phyloP scores from a whole-genome alignment of 2,888 invertebrate species.

The Selenia dentaria region DNA sequence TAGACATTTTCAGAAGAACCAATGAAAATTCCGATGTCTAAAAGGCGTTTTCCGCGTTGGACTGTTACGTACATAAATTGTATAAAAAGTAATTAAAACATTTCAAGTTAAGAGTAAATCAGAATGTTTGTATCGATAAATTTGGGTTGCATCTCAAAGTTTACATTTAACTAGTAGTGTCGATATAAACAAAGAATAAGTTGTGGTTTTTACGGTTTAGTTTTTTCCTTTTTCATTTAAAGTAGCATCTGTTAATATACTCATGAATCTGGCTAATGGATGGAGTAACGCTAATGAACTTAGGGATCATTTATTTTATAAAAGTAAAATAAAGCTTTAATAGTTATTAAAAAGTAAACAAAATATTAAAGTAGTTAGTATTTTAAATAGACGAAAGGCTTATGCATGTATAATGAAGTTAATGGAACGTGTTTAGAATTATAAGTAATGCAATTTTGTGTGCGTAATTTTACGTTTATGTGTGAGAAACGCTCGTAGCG shows the following conservation, averaged over 20 bases:
- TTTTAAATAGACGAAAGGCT: too few species aligned
- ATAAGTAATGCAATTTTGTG: too few species aligned
- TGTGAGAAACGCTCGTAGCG: too few species aligned
- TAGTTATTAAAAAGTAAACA: too few species aligned
- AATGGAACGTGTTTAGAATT: too few species aligned
- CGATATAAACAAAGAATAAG: constrained; percentile 26
- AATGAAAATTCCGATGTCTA: constrained; percentile 63
- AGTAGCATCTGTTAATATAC: constrained; percentile 12
- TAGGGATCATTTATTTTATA: constrained; percentile 1
- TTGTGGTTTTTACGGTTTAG: constrained; percentile 17
- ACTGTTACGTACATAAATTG: constrained; percentile 28
- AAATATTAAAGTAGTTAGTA: too few species aligned
- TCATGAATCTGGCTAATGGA: constrained; percentile 13
- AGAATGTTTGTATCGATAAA: constrained; percentile 23
- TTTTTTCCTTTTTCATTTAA: constrained; percentile 11
- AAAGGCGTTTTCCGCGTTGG: constrained; percentile 38
- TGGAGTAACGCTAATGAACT: constrained; percentile 12
- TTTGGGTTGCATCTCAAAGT: constrained; percentile 23
- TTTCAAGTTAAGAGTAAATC: constrained; percentile 12
- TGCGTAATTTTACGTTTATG: too few species aligned
- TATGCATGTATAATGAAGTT: too few species aligned
- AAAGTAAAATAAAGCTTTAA: background rate
- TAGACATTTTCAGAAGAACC: constrained; percentile 61
- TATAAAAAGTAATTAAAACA: constrained; percentile 30
- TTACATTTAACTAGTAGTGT: constrained; percentile 17